These are phyloP conservation scores for Sialis fuliginosa DNA, from an alignment of 2,888 invertebrate species.

Conservation along the genomic window DNA sequence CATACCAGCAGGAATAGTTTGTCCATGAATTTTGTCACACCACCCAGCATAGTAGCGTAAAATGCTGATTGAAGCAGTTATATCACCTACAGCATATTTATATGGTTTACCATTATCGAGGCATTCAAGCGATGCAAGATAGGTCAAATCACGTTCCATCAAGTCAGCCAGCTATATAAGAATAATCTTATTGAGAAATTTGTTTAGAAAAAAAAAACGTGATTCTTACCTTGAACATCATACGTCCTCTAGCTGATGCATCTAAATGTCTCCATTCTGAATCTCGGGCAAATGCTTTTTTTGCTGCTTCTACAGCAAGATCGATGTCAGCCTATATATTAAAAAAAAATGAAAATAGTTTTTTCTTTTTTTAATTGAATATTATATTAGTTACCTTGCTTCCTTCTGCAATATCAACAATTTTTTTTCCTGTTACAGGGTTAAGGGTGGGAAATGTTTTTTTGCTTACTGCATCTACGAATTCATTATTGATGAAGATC, in stretches of 20 bases:
- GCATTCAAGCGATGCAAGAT: conserved; percentile 82
- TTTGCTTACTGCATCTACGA: conserved; percentile 63
- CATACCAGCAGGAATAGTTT: conserved; percentile 52
- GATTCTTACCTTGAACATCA: conserved; percentile 39
- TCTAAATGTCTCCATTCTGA: conserved; percentile 77
- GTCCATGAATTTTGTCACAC: conserved; percentile 72
- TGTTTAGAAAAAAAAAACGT: neutral
- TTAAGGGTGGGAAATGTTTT: conserved; percentile 77
- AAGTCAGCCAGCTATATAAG: conserved; percentile 52
- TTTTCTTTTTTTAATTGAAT: neutral
- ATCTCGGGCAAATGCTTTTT: conserved; percentile 53
- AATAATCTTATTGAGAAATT: neutral
- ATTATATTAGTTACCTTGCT: conserved; percentile 44
- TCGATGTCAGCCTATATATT: conserved; percentile 47
- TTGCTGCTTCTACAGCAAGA: conserved; percentile 62
- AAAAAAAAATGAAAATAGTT: no score
- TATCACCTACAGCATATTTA: conserved; percentile 45
- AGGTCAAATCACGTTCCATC: conserved; percentile 59
- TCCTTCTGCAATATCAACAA: conserved; percentile 64
- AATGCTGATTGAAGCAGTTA: conserved; percentile 38
- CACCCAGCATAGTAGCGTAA: conserved; percentile 85
- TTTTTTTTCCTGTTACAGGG: conserved; percentile 60
- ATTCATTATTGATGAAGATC: conserved; percentile 71
- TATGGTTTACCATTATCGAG: conserved; percentile 91
- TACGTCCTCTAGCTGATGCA: conserved; percentile 62